Evolutionary conservation across 53 echinoderm and acorn worm species (phyloP), one percentile per base, ranked within the genome.

Genomic region (Astropecten irregularis): DNA sequence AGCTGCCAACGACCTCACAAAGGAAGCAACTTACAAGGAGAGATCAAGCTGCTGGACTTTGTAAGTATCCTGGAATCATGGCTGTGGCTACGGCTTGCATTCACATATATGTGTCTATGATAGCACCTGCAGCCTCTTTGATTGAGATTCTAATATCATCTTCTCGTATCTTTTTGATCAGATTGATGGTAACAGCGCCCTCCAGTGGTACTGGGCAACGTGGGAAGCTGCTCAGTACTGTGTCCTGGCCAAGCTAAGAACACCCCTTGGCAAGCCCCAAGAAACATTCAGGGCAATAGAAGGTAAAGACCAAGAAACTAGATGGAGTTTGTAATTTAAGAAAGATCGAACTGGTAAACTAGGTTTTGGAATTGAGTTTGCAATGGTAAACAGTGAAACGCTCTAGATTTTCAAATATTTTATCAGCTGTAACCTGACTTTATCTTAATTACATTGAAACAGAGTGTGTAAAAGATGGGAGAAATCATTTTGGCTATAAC

Each of bases 191-290:
- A 96, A 94, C 59, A 49, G 61, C 13, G 93, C 89, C 27, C 72
- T 96, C 18, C 93, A 94, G 88, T 96, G 97, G 90, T 96, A 94
- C 85, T 96, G 97, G 97, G 97, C 94, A 0, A 94, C 93, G 1
- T 96, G 92, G 89, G 97, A 96, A 63, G 91, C 92, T 46, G 97
- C 97, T 20, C 91, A 93, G 77, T 94, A 91, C 83, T 94, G 97
- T 55, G 97, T 96, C 38, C 69, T 88, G 18, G 89, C 92, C 4
- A 96, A 94, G 66, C 86, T 96, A 20, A 48, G 92, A 49, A 96
- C 97, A 16, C 97, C 97, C 2, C 84, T 96, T 2, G 97, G 94
- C 1, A 96, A 96, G 72, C 94, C 97, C 16, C 93, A 91, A 49
- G 97, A 96, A 40, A 96, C 94, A 0, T 96, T 96, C 86, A 89